Evolutionary conservation across 1,140 invertebrate species (phyloP).

Genomic region (Drosophila nannoptera): DNA sequence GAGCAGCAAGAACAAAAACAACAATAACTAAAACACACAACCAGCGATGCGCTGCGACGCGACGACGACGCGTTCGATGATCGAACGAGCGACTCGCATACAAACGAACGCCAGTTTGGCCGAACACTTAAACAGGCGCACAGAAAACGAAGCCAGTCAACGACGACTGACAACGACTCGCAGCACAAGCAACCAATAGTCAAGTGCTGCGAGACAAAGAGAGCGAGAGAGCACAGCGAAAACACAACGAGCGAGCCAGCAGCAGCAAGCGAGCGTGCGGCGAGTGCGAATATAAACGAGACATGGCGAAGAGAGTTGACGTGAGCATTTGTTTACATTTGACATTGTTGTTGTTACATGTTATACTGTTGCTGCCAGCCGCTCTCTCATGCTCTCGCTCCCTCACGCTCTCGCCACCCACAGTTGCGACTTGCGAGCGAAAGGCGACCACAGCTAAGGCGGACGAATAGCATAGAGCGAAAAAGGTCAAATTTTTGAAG

Average conservation of each 20-base stretch:
- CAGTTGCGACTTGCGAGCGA: conserved; percentile 22
- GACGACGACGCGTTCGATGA: conserved; percentile 33
- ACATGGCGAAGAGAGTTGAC: conserved; percentile 30
- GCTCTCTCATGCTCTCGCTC: background rate
- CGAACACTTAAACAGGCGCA: conserved; percentile 66
- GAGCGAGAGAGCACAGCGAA: conserved; percentile 17
- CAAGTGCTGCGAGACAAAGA: conserved; percentile 27
- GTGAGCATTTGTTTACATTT: conserved; percentile 50
- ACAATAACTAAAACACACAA: conserved; percentile 40
- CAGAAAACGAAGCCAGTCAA: conserved; percentile 31
- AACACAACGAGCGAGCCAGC: conserved; percentile 7
- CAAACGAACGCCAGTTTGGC: conserved; percentile 74
- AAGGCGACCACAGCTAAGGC: conserved; percentile 16
- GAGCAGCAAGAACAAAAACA: conserved; percentile 21
- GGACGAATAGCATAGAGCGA: conserved; percentile 19
- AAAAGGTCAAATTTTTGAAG: conserved; percentile 70
- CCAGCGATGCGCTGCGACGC: conserved; percentile 41
- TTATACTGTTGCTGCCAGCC: background rate
- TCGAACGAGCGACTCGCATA: conserved; percentile 57
- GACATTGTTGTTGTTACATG: conserved; percentile 33
- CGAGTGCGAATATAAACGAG: conserved; percentile 67
- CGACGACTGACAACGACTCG: conserved; percentile 30
- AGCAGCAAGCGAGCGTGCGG: conserved; percentile 34
- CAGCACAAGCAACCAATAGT: conserved; percentile 9
- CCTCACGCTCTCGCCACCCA: background rate